Conservation (phyloP, 2,797 vertebrate species). For the Typhlichthys eigenmanni region DNA sequence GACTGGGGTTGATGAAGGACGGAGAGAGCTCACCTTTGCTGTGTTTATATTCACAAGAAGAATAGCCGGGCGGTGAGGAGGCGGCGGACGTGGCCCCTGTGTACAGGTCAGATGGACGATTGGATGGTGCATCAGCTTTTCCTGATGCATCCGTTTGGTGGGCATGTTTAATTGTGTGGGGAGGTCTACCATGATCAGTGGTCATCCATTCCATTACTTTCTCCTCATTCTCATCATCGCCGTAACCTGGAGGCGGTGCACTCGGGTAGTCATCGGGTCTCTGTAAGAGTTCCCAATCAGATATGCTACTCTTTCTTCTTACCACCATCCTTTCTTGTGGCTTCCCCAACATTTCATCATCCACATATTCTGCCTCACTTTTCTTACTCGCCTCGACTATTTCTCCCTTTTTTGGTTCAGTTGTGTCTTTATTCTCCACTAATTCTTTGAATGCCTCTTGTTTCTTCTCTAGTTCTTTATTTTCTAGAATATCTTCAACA, state of each 20-base stretch:
- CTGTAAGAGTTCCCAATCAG: conserved; percentile 72
- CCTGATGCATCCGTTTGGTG: conserved; percentile 46
- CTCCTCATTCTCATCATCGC: conserved; percentile 50
- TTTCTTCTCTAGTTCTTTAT: conserved; percentile 28
- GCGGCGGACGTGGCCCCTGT: conserved; percentile 64
- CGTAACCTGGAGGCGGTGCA: conserved; percentile 61
- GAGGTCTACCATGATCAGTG: conserved; percentile 61
- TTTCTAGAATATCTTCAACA: conserved; percentile 32
- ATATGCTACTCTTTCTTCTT: conserved; percentile 73
- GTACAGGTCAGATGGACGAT: conserved; percentile 67
- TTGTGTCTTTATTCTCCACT: conserved; percentile 37
- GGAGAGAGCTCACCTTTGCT: conserved; percentile 90
- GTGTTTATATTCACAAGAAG: conserved; percentile 82
- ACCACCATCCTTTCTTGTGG: conserved; percentile 52
- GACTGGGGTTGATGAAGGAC: conserved; percentile 94
- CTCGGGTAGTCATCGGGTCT: conserved; percentile 65
- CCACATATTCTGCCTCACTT: conserved; percentile 23
- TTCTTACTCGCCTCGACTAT: conserved; percentile 37
- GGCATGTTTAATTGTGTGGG: conserved; percentile 65
- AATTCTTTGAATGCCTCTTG: conserved; percentile 36
- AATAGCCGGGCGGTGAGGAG: conserved; percentile 57
- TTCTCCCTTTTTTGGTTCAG: conserved; percentile 36
- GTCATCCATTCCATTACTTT: conserved; percentile 68
- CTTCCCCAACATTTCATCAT: conserved; percentile 50
- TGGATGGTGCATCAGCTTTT: conserved; percentile 45